These are phyloP conservation scores for Prenolepis imparis DNA, from an alignment of 2,888 invertebrate species.

Conservation along the genomic window DNA sequence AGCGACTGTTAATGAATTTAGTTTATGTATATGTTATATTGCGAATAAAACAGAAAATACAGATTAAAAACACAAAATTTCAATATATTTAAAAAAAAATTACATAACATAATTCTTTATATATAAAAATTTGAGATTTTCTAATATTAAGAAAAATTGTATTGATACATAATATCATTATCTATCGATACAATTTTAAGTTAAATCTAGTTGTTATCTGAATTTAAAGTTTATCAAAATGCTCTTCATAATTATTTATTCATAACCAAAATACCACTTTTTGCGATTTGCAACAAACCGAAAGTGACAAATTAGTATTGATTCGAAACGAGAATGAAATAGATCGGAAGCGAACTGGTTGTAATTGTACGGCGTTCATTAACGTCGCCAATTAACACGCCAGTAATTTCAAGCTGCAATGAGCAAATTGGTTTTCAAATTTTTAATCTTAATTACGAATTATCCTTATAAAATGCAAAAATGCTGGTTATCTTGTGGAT, in stretches of 20 bases:
- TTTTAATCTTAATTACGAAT: slow-evolving; percentile 71
- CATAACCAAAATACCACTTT: not conserved
- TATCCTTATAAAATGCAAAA: slow-evolving; percentile 11
- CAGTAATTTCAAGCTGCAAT: slow-evolving; percentile 70
- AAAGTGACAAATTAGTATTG: slow-evolving; percentile 36
- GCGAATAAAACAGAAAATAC: not conserved
- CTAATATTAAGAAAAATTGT: not conserved
- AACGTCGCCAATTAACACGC: slow-evolving; percentile 71
- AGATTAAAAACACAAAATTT: not conserved
- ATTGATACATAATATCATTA: not conserved
- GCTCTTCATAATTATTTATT: slow-evolving; percentile 12
- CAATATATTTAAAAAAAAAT: not conserved
- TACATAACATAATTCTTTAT: not conserved
- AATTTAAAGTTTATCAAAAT: not conserved
- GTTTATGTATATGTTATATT: no score
- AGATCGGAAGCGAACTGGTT: slow-evolving; percentile 58
- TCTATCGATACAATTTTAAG: not conserved
- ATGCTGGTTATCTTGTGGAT: not conserved
- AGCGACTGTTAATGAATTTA: not conserved
- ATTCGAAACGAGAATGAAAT: slow-evolving; percentile 16
- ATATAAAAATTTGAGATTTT: not conserved
- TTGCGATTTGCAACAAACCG: slow-evolving; percentile 7
- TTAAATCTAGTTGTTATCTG: not conserved
- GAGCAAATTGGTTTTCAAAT: slow-evolving; percentile 74
- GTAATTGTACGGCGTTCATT: slow-evolving; percentile 70